Evolutionary conservation across 2,888 invertebrate species (phyloP).

Genomic region (Spodoptera exigua): DNA sequence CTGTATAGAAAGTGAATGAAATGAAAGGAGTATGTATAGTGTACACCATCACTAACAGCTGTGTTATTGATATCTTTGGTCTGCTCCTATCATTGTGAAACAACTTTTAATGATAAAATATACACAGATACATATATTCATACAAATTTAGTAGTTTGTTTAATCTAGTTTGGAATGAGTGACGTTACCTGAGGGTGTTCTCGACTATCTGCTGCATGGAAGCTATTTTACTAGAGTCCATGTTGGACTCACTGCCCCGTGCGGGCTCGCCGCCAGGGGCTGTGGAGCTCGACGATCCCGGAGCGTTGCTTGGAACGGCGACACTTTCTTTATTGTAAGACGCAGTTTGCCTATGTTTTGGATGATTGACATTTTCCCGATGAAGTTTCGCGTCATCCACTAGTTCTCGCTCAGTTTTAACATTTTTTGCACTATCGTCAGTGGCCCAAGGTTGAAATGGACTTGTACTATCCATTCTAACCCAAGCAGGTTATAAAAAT

Average conservation of each 20-base stretch:
- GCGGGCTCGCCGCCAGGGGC: constrained; percentile 71
- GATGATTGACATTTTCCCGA: constrained; percentile 89
- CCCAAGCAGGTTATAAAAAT: constrained; percentile 74
- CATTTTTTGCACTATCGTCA: constrained; percentile 85
- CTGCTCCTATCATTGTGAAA: constrained; percentile 33
- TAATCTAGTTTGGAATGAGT: constrained; percentile 36
- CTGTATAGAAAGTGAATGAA: constrained; percentile 16
- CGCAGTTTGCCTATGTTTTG: constrained; percentile 90
- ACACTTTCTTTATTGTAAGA: constrained; percentile 88
- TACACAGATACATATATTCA: constrained; percentile 29
- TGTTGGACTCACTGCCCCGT: constrained; percentile 76
- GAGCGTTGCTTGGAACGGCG: constrained; percentile 76
- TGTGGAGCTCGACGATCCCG: constrained; percentile 80
- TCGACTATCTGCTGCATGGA: constrained; percentile 91
- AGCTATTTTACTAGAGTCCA: constrained; percentile 85
- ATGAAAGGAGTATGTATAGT: constrained; percentile 18
- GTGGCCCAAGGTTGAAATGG: constrained; percentile 88
- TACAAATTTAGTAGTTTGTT: constrained; percentile 19
- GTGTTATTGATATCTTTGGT: constrained; percentile 53
- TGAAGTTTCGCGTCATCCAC: constrained; percentile 89
- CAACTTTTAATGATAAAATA: constrained; percentile 23
- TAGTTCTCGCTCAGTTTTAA: constrained; percentile 85
- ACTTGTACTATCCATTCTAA: constrained; percentile 86
- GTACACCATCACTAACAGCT: constrained; percentile 52
- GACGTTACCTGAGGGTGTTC: constrained; percentile 90